Base-by-base conservation (phyloP, 2,888 invertebrate species). In the Drosophila anceps region DNA sequence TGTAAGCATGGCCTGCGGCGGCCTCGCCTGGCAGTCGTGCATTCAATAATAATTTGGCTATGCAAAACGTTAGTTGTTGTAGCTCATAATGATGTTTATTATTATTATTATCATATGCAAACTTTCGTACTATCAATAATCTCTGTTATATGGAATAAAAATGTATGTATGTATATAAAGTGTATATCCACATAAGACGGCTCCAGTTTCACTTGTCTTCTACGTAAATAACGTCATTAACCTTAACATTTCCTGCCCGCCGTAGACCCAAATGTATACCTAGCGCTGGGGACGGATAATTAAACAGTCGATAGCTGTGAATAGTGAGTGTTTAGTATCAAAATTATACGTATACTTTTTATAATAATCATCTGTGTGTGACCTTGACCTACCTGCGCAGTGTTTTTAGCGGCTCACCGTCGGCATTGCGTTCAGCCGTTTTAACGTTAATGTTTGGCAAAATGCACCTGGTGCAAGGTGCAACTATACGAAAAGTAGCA, bases 1-100 rank as follows among this genome's bases (percentile, higher is more conserved):
- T 73, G 95, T 98, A 4, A 96, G 97, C 48, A 96, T 98, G 94
- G 95, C 96, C 1, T 98, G 98, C 91, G 98, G 98, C 12, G 97
- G 97, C 2, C 93, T 97, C 12, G 94, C 95, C 63, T 97, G 97
- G 97, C 95, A 95, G 86, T 94, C 94, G 12, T 97, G 97, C 89
- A 92, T 95, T 44, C 94, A 53, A 27, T 37, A 60, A 71, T 37
- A 59, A 71, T 35, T 12, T 46, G 29, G 44, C 35, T 29, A 48
- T 24, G 27, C 24, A 31, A 61, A 61, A 71, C 46, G 58, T 46
- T 64, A 44, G 69, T 73, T 86, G 80, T 87, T 87, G 69, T 68
- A 80, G 81, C 55, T 68, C 58, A 80, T 77, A 61, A 46, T 66
- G 55, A 59, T 50, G 48, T 50, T 50, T 50, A 50, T 76, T 79